phyloP scores from a whole-genome alignment of 2,797 vertebrate species.

The Microcaecilia unicolor region DNA sequence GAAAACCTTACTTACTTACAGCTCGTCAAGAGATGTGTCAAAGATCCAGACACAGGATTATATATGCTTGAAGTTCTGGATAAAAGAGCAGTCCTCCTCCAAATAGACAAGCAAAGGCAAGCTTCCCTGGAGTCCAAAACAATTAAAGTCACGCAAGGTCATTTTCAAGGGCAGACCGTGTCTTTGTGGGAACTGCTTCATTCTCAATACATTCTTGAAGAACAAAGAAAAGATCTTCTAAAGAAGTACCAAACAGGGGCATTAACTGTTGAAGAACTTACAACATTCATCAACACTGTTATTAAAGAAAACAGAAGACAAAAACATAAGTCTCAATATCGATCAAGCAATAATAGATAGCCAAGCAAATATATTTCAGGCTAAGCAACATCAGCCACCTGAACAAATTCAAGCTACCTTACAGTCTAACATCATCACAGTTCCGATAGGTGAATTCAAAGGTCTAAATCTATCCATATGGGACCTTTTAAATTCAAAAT shows the following conservation, averaged over 20 bases:
- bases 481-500: slow-evolving; percentile 72
- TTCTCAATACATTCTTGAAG: slow-evolving; percentile 60
- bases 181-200: slow-evolving; percentile 78
- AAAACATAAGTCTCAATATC: too few relatives aligned
- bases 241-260: slow-evolving; percentile 22
- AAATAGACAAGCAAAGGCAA: slow-evolving; percentile 18
- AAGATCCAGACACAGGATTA: slow-evolving; percentile 38
- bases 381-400: neutral
- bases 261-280: slow-evolving; percentile 41
- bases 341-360: slow-evolving; percentile 15
- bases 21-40: slow-evolving; percentile 41
- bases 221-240: slow-evolving; percentile 61
- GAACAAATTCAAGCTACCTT: slow-evolving; percentile 24
- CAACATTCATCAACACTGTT: slow-evolving; percentile 40
- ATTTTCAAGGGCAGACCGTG: slow-evolving; percentile 50
- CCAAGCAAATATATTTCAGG: neutral
- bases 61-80: slow-evolving; percentile 38
- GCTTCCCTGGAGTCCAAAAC: slow-evolving; percentile 15
- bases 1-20: slow-evolving; percentile 43
- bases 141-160: slow-evolving; percentile 12
- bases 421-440: slow-evolving; percentile 41
- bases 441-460: slow-evolving; percentile 49
- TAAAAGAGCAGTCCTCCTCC: slow-evolving; percentile 23
- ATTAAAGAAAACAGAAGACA: slow-evolving; percentile 20
- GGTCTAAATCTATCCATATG: slow-evolving; percentile 64